A percentile compares a stretch with the other conserved stretches of the same genome.
These are phyloP conservation scores for Ormyrus nitidulus DNA, from an alignment of 2,888 invertebrate species.

Conservation along the genomic window DNA sequence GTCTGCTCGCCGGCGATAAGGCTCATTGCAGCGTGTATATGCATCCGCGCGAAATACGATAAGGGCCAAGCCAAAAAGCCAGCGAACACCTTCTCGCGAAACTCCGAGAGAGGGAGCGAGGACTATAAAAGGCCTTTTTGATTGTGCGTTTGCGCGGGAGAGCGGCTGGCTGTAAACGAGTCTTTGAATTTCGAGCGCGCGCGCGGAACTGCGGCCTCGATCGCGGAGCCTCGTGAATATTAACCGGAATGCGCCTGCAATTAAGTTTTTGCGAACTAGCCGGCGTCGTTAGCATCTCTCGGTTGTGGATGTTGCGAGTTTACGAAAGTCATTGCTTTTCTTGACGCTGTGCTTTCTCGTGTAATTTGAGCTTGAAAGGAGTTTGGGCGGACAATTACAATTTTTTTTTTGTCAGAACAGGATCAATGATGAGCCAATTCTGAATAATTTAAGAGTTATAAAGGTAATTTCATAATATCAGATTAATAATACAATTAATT, in stretches of 20 bases:
- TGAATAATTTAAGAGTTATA: too few species aligned
- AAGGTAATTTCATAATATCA: too few species aligned
- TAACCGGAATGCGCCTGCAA: not conserved
- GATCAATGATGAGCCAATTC: too few species aligned
- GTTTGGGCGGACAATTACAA: not conserved
- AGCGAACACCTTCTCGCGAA: too few species aligned
- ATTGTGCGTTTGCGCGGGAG: too few species aligned
- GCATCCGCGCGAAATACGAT: too few species aligned
- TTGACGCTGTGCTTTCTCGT: not conserved
- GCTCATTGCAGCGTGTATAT: conserved; percentile 31
- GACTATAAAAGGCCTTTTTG: not conserved
- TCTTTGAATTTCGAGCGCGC: not conserved
- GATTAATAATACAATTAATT: too few species aligned
- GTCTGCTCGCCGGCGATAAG: conserved; percentile 47
- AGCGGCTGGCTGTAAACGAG: not conserved
- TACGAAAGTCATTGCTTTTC: conserved; percentile 14
- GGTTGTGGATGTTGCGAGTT: not conserved
- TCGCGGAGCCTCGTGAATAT: not conserved
- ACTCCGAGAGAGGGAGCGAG: not conserved
- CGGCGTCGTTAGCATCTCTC: not conserved
- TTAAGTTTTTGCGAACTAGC: conserved; percentile 13
- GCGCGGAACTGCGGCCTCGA: too few species aligned
- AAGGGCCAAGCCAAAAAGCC: too few species aligned
- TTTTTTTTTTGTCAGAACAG: not conserved
- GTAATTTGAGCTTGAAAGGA: not conserved